These are phyloP conservation scores for Numenius arquata DNA, from an alignment of 2,113 vertebrate species.

Conservation along the genomic window DNA sequence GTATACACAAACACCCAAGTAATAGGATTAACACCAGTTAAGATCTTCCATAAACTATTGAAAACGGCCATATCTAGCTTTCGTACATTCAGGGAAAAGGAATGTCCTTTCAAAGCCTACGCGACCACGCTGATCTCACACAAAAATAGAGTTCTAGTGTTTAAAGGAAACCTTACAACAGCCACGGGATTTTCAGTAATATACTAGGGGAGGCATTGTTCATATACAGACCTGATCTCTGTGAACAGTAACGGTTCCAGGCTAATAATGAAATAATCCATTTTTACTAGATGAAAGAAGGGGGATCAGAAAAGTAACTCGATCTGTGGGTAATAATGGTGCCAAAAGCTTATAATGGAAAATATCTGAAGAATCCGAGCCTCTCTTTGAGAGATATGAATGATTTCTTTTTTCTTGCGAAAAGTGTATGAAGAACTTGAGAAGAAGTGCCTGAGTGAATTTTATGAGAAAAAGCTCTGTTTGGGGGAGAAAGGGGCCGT, in stretches of 20 bases:
- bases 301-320: constrained; percentile 77
- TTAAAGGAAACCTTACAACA: constrained; percentile 57
- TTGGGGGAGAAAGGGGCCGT: constrained; percentile 64
- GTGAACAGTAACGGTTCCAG: constrained; percentile 69
- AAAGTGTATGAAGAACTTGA: constrained; percentile 81
- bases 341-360: constrained; percentile 78
- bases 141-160: constrained; percentile 33
- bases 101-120: constrained; percentile 4
- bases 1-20: not conserved
- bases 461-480: constrained; percentile 83
- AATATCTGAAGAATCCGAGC: constrained; percentile 80
- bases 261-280: constrained; percentile 81
- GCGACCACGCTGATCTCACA: not conserved
- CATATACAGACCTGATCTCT: constrained; percentile 54
- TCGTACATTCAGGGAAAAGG: not conserved
- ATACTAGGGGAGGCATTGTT: constrained; percentile 60
- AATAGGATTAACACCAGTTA: not conserved
- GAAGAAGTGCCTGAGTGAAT: constrained; percentile 76
- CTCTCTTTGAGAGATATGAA: constrained; percentile 79
- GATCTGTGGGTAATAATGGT: constrained; percentile 68
- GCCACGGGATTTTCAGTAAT: constrained; percentile 29
- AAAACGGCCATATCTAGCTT: not conserved
- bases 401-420: constrained; percentile 81
- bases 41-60: not conserved
- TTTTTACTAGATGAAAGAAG: constrained; percentile 82